These are phyloP conservation scores for Acheta domesticus DNA, from an alignment of 2,888 invertebrate species.

Conservation along the genomic window DNA sequence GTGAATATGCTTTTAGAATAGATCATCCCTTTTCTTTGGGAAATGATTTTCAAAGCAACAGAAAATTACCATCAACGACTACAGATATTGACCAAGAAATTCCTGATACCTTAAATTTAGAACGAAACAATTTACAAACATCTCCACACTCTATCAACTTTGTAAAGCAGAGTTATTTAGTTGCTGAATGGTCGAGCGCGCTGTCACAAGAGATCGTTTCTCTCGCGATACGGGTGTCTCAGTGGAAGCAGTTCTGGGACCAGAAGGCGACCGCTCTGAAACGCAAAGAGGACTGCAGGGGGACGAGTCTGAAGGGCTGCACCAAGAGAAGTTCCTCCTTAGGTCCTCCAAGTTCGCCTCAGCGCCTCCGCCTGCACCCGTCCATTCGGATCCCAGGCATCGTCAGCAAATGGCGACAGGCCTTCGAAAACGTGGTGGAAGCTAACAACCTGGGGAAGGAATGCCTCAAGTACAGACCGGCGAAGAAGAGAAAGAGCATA, in stretches of 20 bases:
- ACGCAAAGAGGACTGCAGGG: neutral
- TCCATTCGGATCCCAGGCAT: conserved; percentile 22
- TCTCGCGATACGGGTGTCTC: neutral
- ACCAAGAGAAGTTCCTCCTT: neutral
- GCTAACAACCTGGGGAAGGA: neutral
- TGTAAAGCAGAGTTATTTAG: neutral
- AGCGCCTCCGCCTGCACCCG: neutral
- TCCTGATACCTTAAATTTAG: no score
- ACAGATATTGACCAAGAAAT: no score
- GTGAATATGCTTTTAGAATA: no score
- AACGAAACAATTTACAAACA: no score
- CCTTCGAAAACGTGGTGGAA: neutral
- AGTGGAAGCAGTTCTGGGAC: conserved; percentile 23
- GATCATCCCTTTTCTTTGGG: no score
- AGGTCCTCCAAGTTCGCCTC: neutral
- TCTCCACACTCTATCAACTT: no score
- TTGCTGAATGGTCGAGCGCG: neutral
- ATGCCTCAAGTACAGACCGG: neutral
- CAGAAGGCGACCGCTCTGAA: neutral
- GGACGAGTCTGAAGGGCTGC: neutral
- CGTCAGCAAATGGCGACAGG: conserved; percentile 12
- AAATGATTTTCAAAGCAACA: no score
- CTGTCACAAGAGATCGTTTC: neutral
- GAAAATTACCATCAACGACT: no score
- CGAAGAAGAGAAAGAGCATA: neutral